A percentile compares a stretch with the other conserved stretches of the same genome.
phyloP scores from a whole-genome alignment of 2,888 invertebrate species.

The Rhodophaea formosa region DNA sequence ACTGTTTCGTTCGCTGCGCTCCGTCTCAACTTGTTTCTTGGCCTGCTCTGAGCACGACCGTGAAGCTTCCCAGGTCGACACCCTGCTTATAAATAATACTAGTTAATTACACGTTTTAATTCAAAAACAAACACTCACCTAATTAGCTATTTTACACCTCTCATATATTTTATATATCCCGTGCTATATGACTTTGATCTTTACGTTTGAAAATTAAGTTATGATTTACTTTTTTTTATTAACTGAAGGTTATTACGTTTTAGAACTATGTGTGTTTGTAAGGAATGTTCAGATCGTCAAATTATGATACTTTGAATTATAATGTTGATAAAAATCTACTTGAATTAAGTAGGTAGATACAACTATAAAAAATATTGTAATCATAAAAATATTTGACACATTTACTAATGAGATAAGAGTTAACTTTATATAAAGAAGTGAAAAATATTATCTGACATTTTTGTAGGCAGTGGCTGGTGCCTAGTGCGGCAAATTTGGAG shows the following conservation, averaged over 20 bases:
- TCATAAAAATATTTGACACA: neutral
- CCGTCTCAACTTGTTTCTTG: neutral
- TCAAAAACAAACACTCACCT: conserved; percentile 17
- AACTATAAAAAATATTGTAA: neutral
- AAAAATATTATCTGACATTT: too few relatives aligned
- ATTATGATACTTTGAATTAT: neutral
- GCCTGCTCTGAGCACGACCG: neutral
- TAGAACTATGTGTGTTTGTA: neutral
- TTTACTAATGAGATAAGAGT: neutral
- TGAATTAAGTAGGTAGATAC: neutral
- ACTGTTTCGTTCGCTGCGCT: neutral
- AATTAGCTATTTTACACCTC: conserved; percentile 16
- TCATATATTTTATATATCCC: conserved; percentile 6
- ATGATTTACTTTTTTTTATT: neutral
- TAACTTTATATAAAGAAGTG: too few relatives aligned
- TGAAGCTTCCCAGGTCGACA: conserved; percentile 18
- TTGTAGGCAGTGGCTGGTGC: too few relatives aligned
- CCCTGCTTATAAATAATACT: conserved; percentile 16
- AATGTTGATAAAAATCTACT: neutral
- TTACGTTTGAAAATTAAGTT: neutral
- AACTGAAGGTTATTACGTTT: neutral
- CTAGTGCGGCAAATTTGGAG: too few relatives aligned
- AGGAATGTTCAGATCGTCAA: conserved; percentile 4
- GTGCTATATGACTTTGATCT: conserved; percentile 2
- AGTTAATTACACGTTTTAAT: conserved; percentile 16